A percentile compares a stretch with the other conserved stretches of the same genome.
Evolutionary conservation across 2,113 vertebrate species (phyloP).

Genomic region (Laticauda laticaudata): DNA sequence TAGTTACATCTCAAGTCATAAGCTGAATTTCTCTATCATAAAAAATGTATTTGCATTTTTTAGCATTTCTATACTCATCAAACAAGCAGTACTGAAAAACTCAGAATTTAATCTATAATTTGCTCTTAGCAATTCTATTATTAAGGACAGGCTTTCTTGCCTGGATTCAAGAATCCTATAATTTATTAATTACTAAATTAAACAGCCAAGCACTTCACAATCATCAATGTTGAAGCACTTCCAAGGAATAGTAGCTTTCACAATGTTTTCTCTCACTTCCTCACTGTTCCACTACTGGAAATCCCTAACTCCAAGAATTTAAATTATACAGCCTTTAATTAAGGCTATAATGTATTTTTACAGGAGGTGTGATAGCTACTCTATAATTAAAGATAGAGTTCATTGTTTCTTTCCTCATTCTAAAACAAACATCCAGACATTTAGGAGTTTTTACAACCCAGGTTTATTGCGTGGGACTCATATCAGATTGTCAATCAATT

Average conservation of each 20-base stretch:
- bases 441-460: background rate
- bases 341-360: background rate
- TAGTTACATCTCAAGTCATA: background rate
- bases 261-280: background rate
- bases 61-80: background rate
- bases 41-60: background rate
- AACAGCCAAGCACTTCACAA: constrained; percentile 3
- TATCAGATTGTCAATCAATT: constrained; percentile 5
- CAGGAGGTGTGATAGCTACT: constrained; percentile 25
- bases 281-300: constrained; percentile 39
- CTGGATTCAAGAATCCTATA: background rate
- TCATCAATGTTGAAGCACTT: constrained; percentile 13
- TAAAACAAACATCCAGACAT: constrained; percentile 4
- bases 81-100: background rate
- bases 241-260: constrained; percentile 46
- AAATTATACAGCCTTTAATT: constrained; percentile 21
- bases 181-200: constrained; percentile 37
- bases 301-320: constrained; percentile 16
- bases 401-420: background rate
- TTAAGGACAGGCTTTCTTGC: background rate
- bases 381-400: constrained; percentile 20
- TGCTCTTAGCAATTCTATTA: background rate
- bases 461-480: background rate
- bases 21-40: background rate
- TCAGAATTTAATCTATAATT: constrained; percentile 10